These are phyloP conservation scores for Acipenser ruthenus DNA, from an alignment of 2,797 vertebrate species.

Conservation along the genomic window DNA sequence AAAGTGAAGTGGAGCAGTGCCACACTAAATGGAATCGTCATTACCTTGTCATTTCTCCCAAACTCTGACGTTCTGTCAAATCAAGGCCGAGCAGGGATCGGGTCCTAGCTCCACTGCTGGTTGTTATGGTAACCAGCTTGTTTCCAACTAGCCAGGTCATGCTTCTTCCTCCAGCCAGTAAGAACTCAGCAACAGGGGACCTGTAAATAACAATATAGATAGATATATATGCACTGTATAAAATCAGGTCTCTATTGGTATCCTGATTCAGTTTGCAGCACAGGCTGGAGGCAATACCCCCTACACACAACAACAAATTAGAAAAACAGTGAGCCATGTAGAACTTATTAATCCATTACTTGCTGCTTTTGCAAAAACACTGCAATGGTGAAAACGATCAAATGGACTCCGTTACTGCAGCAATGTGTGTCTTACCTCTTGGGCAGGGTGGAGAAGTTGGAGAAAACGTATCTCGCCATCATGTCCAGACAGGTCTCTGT, in stretches of 20 bases:
- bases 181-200: slow-evolving; percentile 93
- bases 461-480: slow-evolving; percentile 97
- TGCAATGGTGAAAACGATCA: no score
- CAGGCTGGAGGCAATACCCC: no score
- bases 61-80: slow-evolving; percentile 62
- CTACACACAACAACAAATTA: no score
- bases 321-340: no score
- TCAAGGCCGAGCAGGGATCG: slow-evolving; percentile 84
- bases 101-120: slow-evolving; percentile 81
- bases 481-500: slow-evolving; percentile 96
- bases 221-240: no score
- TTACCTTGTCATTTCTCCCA: slow-evolving; percentile 73
- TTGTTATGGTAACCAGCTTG: slow-evolving; percentile 93
- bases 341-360: no score
- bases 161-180: slow-evolving; percentile 86
- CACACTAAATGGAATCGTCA: no score
- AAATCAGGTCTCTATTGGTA: no score
- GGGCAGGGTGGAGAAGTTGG: slow-evolving; percentile 92
- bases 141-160: slow-evolving; percentile 97
- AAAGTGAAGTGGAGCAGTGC: no score
- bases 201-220: slow-evolving; percentile 39
- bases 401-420: no score
- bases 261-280: no score
- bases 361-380: no score
- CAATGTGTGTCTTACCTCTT: slow-evolving; percentile 65